Evolutionary conservation across 2,888 invertebrate genomes (phyloP).

Genomic region (Lepidocyrtoides sp.): DNA sequence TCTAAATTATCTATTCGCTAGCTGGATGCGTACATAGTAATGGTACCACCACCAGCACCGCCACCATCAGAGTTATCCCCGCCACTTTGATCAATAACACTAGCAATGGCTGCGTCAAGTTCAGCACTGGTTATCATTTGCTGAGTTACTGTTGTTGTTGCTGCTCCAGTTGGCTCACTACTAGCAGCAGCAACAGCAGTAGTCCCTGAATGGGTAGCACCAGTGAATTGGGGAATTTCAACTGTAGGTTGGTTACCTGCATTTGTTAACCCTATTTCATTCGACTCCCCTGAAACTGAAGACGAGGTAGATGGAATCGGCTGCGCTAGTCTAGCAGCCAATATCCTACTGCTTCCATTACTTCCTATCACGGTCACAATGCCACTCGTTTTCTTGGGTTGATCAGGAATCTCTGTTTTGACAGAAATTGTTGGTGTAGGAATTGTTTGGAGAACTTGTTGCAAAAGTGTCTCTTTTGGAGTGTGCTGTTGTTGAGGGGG

Average conservation of each 20-base stretch:
- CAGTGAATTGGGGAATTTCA: neutral
- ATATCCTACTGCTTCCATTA: constrained; percentile 13
- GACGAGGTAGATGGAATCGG: neutral
- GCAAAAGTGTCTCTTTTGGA: constrained; percentile 12
- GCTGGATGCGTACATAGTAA: constrained; percentile 74
- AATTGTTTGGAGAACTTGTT: constrained; percentile 47
- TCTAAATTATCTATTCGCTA: constrained; percentile 28
- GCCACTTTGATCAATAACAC: constrained; percentile 67
- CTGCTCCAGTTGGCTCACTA: neutral
- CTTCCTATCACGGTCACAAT: neutral
- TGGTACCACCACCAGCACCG: constrained; percentile 45
- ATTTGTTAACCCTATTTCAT: neutral
- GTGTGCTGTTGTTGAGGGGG: too few relatives aligned
- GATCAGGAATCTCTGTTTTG: too few relatives aligned
- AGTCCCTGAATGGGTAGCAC: neutral
- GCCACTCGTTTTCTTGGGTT: neutral
- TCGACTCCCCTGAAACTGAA: neutral
- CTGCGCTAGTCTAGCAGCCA: constrained; percentile 57
- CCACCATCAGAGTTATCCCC: neutral
- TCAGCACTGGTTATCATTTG: constrained; percentile 51
- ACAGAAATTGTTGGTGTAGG: too few relatives aligned
- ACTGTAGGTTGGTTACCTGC: neutral
- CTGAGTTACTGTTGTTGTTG: neutral
- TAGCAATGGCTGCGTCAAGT: constrained; percentile 62
- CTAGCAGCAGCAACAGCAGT: neutral